Conservation (phyloP, 2,113 vertebrate genomes). For the Zapornia atra region DNA sequence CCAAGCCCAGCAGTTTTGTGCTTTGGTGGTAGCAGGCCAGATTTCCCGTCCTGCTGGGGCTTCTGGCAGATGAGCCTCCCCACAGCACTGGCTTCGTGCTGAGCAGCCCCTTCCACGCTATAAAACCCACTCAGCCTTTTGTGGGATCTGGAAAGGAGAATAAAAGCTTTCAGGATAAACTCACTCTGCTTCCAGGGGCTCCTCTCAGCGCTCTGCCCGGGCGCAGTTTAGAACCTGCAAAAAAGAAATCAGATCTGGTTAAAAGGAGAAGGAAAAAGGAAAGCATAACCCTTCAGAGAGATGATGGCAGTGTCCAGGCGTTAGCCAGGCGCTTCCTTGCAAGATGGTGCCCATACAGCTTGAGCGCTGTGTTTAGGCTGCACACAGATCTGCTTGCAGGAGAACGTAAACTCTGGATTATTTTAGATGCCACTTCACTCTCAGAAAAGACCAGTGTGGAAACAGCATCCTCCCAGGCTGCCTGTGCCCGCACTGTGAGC, state of each 20-base stretch:
- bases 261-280: neutral
- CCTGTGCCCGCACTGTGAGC: neutral
- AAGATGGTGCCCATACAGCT: neutral
- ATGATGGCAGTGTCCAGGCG: accelerated
- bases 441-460: neutral
- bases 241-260: neutral
- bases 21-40: neutral
- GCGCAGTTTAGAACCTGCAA: conserved; percentile 38
- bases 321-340: neutral
- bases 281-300: neutral
- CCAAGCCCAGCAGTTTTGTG: neutral
- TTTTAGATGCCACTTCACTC: neutral
- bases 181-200: conserved; percentile 44
- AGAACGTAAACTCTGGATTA: neutral
- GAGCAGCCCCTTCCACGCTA: neutral
- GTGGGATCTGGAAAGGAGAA: neutral
- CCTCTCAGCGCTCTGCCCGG: neutral
- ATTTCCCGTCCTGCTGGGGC: neutral
- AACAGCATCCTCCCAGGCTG: neutral
- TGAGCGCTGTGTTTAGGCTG: neutral
- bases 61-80: neutral
- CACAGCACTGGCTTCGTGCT: neutral
- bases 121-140: neutral
- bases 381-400: neutral
- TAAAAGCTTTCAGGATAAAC: conserved; percentile 38